Base-by-base conservation (phyloP, 2,113 vertebrate species). In the Cinclus mexicanus region DNA sequence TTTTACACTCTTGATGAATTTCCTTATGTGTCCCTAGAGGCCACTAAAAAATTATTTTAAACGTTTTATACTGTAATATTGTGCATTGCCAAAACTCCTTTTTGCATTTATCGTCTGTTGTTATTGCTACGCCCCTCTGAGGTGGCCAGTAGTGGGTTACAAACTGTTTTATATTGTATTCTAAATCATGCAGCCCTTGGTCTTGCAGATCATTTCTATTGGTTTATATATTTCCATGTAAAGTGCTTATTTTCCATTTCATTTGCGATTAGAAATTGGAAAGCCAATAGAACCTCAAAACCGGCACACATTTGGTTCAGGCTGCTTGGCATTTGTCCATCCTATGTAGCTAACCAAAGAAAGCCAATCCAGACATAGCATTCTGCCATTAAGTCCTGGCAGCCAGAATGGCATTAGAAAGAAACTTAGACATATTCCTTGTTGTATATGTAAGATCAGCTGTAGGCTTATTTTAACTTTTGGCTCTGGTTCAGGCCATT, bases 151-250 rank as follows among this genome's bases (percentile, higher is more conserved):
- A 39, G 24, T 24, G 19, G 90, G 23, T 64, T 94, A 53, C 52
- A 86, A 93, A 92, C 31, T 33, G 41, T 46, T 93, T 94, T 65
- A 57, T 90, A 22, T 78, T 74, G 63, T 87, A 91, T 95, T 61
- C 35, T 85, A 67, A 80, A 59, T 60, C 53, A 52, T 8, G 3
- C 23, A 57, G 35, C 44, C 11, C 44, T 69, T 65, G 39, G 37
- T 94, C 84, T 87, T 76, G 60, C 41, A 95, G 28, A 57, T 85
- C 25, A 42, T 55, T 90, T 49, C 59, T 39, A 3, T 7, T 85
- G 52, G 41, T 95, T 93, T 89, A 37, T 39, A 72, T 90, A 50
- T 89, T 90, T 83, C 42, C 13, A 71, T 29, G 33, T 60, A 4
- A 78, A 78, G 19, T n/a, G 60, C 41, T 86, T 55, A 68, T 77